Base-by-base conservation (phyloP, 2,888 invertebrate species). In the Hedya salicella region DNA sequence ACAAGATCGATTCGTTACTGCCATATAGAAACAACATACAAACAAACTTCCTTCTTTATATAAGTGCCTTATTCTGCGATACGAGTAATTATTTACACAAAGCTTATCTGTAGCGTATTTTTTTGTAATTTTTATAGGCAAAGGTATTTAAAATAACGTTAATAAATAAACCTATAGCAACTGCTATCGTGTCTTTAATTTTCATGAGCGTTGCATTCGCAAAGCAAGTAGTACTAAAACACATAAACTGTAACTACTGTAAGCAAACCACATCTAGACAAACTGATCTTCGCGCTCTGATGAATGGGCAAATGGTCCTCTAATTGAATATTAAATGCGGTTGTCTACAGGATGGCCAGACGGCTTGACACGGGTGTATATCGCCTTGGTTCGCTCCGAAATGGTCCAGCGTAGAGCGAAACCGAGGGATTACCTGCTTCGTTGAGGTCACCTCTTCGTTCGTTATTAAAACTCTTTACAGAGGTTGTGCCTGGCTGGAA, bases 251-350 rank as follows among this genome's bases (percentile, higher is more conserved):
- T n/a, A 39, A 8, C 14, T 9, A 21, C 36, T 39, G 36, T n/a
- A 39, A 8, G 21, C 4, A 17, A 50, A 25, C 36, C 57, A 64
- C 44, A 57, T 64, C 57, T 19, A 64, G 57, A 14, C 21, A 4
- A 4, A 42, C 32, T 44, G 14, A 44, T 60, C 48, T 17, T 39
- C 3, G 54, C 25, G 25, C 67, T 64, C 79, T 84, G 85, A 86
- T 80, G 80, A 84, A 86, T 84, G 82, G 78, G 73, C 80, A 79
- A 86, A 85, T 80, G 78, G 78, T 73, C 77, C 80, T 61, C 81
- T 85, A 86, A 87, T 86, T 87, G 86, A 87, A 87, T 86, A 86
- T 87, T 87, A 84, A 86, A 86, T 79, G 83, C 68, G 80, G 75
- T 78, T 78, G 82, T 78, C 82, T 79, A 72, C 81, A 71, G 69